These are phyloP conservation scores for Drepana falcataria DNA, from an alignment of 2,888 invertebrate species.

Conservation along the genomic window DNA sequence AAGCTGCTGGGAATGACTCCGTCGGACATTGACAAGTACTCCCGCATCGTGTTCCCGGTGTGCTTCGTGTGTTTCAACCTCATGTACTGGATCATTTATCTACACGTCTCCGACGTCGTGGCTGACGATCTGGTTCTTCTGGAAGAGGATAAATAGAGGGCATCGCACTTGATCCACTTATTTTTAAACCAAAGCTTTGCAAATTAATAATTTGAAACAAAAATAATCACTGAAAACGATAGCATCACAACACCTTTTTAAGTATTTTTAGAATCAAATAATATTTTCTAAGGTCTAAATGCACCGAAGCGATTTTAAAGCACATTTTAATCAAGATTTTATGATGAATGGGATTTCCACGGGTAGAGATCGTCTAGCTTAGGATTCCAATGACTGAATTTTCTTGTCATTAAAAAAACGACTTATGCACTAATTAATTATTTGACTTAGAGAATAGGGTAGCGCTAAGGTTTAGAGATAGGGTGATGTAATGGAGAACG, in stretches of 20 bases:
- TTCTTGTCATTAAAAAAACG: no score
- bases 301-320: background rate
- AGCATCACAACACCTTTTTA: no score
- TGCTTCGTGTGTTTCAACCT: slow-evolving; percentile 99
- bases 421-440: no score
- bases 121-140: slow-evolving; percentile 94
- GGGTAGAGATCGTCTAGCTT: no score
- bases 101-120: slow-evolving; percentile 97
- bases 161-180: slow-evolving; percentile 51
- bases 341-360: no score
- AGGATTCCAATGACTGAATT: no score
- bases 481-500: no score
- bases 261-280: no score
- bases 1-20: slow-evolving; percentile 95
- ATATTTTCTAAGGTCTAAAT: slow-evolving; percentile 2
- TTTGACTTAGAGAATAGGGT: no score
- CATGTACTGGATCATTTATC: slow-evolving; percentile 98
- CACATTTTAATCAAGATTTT: no score
- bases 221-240: background rate
- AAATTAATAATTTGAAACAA: slow-evolving; percentile 63
- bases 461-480: no score
- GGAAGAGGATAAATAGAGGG: slow-evolving; percentile 81
- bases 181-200: slow-evolving; percentile 41
- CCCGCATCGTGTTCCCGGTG: slow-evolving; percentile 98
- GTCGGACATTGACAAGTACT: slow-evolving; percentile 99